A percentile compares a stretch with the other conserved stretches of the same genome.
Conservation (phyloP, 2,888 invertebrate species). For the Synanthedon myopaeformis region DNA sequence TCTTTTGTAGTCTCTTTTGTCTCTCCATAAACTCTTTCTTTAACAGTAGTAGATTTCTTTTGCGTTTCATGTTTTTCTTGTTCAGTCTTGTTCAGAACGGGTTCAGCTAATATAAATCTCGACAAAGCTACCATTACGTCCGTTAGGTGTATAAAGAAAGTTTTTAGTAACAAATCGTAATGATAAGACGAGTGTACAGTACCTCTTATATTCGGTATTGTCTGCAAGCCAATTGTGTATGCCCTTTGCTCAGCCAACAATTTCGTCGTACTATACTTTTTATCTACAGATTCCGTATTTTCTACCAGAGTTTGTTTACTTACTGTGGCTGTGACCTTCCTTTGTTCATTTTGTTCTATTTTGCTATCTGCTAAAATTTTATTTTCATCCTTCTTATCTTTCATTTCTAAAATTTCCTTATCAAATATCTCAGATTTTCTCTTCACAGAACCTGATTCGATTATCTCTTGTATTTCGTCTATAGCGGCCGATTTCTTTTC, state of each 20-base stretch:
- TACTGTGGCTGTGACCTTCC: neutral
- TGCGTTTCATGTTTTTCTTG: neutral
- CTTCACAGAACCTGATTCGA: constrained; percentile 21
- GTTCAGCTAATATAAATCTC: constrained; percentile 41
- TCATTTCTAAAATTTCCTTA: constrained; percentile 7
- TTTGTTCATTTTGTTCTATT: neutral
- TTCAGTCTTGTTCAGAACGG: constrained; percentile 17
- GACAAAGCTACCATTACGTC: constrained; percentile 61
- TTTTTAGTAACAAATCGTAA: constrained; percentile 46
- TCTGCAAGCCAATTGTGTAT: constrained; percentile 43
- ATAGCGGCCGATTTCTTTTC: constrained; percentile 18
- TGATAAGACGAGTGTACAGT: constrained; percentile 36
- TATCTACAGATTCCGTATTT: constrained; percentile 6
- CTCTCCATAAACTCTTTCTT: neutral
- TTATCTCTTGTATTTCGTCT: constrained; percentile 21
- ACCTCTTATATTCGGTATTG: constrained; percentile 48
- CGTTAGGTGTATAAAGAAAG: constrained; percentile 57
- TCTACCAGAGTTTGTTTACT: constrained; percentile 3
- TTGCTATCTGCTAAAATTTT: neutral
- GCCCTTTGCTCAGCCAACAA: constrained; percentile 34
- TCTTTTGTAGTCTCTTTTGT: constrained; percentile 8
- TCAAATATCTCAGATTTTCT: constrained; percentile 18
- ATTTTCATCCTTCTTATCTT: constrained; percentile 2
- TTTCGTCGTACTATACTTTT: constrained; percentile 12
- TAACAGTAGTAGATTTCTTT: neutral